phyloP scores from a whole-genome alignment of 2,113 vertebrate genomes.

The Ptilonorhynchus violaceus region DNA sequence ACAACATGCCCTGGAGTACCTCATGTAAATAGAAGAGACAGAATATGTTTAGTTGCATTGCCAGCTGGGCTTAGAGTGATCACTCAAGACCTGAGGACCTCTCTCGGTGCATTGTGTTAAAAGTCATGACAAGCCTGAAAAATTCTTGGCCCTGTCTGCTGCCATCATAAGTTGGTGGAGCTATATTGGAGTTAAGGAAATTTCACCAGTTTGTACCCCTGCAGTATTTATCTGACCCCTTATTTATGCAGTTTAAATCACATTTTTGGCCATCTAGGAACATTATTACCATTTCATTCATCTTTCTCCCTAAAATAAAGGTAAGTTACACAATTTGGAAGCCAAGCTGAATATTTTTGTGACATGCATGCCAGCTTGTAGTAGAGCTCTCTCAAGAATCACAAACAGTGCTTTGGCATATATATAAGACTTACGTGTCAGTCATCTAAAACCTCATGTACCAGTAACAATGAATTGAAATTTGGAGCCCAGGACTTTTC shows the following conservation, averaged over 20 bases:
- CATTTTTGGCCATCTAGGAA: neutral
- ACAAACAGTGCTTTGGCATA: neutral
- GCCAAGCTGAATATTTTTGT: neutral
- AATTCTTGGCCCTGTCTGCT: neutral
- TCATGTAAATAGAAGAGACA: neutral
- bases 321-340: neutral
- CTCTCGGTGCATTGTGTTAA: neutral
- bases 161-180: accelerated
- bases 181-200: neutral
- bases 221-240: neutral
- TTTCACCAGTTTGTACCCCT: neutral
- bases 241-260: neutral
- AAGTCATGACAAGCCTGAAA: neutral
- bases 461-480: neutral
- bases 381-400: neutral
- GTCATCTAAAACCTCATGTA: neutral
- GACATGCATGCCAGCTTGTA: accelerated
- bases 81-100: neutral
- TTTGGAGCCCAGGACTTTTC: neutral
- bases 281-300: neutral
- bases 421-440: neutral
- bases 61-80: neutral
- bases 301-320: neutral
- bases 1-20: neutral
- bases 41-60: neutral